Evolutionary conservation across 2,113 vertebrate species (phyloP).

Genomic region (Penelope pileata): DNA sequence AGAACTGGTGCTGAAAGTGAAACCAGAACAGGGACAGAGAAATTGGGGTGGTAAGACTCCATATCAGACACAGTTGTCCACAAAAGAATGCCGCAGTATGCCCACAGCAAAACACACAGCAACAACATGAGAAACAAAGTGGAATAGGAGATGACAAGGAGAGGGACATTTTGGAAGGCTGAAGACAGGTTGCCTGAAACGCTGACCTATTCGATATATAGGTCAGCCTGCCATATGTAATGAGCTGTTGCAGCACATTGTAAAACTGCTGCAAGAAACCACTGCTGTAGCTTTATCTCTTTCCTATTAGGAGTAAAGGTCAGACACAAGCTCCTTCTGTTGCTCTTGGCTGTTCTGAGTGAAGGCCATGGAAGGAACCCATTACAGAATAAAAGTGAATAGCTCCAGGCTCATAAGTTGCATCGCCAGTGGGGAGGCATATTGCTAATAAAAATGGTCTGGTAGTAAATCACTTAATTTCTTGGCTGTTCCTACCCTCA

Average conservation of each 20-base stretch:
- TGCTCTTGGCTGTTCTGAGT: constrained; percentile 40
- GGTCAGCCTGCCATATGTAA: constrained; percentile 65
- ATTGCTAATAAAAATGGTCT: constrained; percentile 19
- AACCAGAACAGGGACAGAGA: not conserved
- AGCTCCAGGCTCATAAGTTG: not conserved
- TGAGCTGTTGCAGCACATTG: constrained; percentile 10
- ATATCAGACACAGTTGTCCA: not conserved
- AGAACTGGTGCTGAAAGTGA: not conserved
- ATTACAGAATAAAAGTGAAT: constrained; percentile 23
- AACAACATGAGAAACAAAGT: not conserved
- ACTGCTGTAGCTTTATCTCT: constrained; percentile 46
- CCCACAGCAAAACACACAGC: not conserved
- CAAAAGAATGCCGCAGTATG: not conserved
- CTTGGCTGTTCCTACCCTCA: constrained; percentile 7
- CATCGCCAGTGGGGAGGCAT: constrained; percentile 22
- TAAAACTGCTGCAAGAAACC: constrained; percentile 47
- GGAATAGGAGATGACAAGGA: not conserved
- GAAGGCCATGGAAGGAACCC: constrained; percentile 44
- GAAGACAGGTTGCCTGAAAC: constrained; percentile 17
- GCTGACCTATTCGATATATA: constrained; percentile 47
- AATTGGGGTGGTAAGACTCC: not conserved
- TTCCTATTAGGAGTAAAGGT: constrained; percentile 63
- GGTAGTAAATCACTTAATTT: constrained; percentile 45
- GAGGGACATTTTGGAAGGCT: constrained; percentile 37
- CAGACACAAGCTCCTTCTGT: constrained; percentile 51